Conservation (phyloP, 2,888 invertebrate species). For the Orthosia cruda region DNA sequence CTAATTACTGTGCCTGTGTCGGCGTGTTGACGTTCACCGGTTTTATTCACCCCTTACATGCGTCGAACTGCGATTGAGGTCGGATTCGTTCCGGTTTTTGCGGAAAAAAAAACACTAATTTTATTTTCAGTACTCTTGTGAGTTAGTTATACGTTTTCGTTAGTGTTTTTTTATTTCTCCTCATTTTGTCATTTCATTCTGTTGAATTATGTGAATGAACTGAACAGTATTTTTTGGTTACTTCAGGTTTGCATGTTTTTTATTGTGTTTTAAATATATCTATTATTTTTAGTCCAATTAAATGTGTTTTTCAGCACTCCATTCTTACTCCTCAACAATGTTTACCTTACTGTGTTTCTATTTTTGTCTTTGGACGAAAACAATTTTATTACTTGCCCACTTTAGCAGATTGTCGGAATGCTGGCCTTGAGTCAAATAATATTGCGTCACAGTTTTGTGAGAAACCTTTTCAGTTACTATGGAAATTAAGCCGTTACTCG, state of each 20-base stretch:
- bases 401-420: conserved; percentile 25
- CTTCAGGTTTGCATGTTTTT: no score
- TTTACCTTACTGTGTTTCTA: conserved; percentile 17
- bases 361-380: conserved; percentile 27
- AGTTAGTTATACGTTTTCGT: conserved; percentile 30
- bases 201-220: no score
- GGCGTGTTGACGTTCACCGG: conserved; percentile 64
- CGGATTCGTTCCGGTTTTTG: conserved; percentile 40
- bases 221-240: no score
- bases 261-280: neutral
- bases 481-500: conserved; percentile 6
- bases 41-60: conserved; percentile 69
- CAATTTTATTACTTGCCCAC: conserved; percentile 21
- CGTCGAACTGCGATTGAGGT: conserved; percentile 68
- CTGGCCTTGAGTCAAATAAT: conserved; percentile 26
- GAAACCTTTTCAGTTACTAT: conserved; percentile 18
- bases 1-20: conserved; percentile 72
- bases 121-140: conserved; percentile 28
- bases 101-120: conserved; percentile 55
- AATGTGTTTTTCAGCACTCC: neutral
- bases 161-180: neutral
- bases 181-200: no score
- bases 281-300: neutral
- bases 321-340: neutral
- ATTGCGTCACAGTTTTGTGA: conserved; percentile 22